Percentiles rank a stretch among this genome's conserved stretches.
Conservation (phyloP, 2,797 vertebrate genomes). For the Alexandromys oeconomus region DNA sequence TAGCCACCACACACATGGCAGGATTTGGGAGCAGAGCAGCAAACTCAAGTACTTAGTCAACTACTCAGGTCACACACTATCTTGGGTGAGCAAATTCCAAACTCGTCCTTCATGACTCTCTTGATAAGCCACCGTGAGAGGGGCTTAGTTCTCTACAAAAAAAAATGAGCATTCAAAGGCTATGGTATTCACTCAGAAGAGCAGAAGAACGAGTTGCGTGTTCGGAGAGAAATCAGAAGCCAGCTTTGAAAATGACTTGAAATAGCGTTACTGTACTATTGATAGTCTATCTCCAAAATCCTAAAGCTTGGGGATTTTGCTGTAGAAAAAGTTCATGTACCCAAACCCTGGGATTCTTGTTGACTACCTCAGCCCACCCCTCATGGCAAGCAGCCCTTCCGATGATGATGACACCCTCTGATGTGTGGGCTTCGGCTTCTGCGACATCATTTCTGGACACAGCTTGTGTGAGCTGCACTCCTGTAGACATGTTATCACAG, state of each 20-base stretch:
- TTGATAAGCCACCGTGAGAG: constrained; percentile 5
- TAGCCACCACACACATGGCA: background rate
- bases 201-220: background rate
- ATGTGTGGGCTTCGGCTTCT: background rate
- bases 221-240: background rate
- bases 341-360: background rate
- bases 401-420: background rate
- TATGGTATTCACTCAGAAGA: background rate
- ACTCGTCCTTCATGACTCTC: background rate
- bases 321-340: background rate
- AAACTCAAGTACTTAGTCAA: constrained; percentile 31
- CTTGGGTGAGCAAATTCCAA: constrained; percentile 33
- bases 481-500: background rate
- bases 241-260: background rate
- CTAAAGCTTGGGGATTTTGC: background rate
- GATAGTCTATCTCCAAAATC: background rate
- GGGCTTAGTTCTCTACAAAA: background rate
- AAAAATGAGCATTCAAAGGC: background rate
- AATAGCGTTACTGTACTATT: background rate
- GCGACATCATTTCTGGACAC: background rate
- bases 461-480: background rate
- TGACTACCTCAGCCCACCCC: background rate
- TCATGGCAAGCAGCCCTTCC: background rate
- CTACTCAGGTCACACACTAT: background rate
- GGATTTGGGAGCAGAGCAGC: background rate